Base-by-base conservation (phyloP, 53 echinoderm and acorn worm species). In the Arbacia lixula region DNA sequence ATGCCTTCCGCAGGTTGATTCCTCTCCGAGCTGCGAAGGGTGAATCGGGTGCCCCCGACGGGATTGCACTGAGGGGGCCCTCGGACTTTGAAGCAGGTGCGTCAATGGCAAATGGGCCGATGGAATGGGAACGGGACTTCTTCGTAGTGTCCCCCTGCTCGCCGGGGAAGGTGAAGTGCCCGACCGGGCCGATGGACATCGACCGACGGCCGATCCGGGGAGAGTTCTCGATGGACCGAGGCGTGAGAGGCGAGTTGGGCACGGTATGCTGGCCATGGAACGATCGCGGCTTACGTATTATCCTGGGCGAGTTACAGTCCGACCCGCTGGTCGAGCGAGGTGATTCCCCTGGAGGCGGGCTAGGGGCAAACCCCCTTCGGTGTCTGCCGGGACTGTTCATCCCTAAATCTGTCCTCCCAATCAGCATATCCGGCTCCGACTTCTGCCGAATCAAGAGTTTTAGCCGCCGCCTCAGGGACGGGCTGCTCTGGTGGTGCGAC, bases 391-490 rank as follows among this genome's bases (percentile, higher is more conserved):
- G 62, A 9, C 33, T 31, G 36, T 27, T 56, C 34, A 62, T 6
- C 0, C 62, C 63, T 2, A 63, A 10, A 41, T 63, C 82, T 46
- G 46, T 8, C 11, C 82, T 27, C 2, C 63, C 82, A 16, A 81
- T 30, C n/a, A 81, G 36, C 82, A 81, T 81, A 34, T 81, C 82
- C 12, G 82, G 64, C 27, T 81, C 82, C 1, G 82, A 81, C n/a
- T 81, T 81, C 28, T 81, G 82, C 43, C 82, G 30, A 32, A 81
- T 34, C 17, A 81, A 21, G 1, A 64, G 29, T n/a, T 81, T 81
- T 33, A 81, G 32, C n/a, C 82, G 62, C 2, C 82, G 42, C 20
- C 82, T 50, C 31, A 81, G 30, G 6, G 82, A 81, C 34, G 82
- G 82, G n/a, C 82, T 81, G 9, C 41, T 27, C 64, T 81, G 82